Evolutionary conservation across 1,140 invertebrate species (phyloP), one percentile per base, ranked within the genome.

Genomic region (Heterodera carotae): DNA sequence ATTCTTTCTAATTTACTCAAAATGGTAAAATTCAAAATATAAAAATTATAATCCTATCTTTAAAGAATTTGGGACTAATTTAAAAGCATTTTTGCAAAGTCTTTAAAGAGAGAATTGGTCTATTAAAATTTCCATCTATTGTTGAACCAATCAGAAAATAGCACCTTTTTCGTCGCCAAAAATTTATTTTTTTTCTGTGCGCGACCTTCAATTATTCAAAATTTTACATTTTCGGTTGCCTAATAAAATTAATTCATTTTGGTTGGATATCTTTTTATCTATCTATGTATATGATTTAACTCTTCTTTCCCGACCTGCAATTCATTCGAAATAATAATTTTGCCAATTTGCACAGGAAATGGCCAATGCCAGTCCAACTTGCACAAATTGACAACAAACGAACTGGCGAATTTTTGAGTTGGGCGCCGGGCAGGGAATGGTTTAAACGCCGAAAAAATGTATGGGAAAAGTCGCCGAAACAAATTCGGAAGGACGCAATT

Each of bases 1-100:
- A 69, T 69, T 69, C 67, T 69, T 69, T 69, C 43, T 69, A n/a
- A 31, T 69, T 69, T 69, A 69, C n/a, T 69, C 67, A 29, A 29
- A 27, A 39, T 69, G 67, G 67, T 69, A 39, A 25, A 29, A 39
- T 25, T n/a, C n/a, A 69, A 67, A 43, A 33, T 8, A 15, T n/a
- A 29, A 31, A n/a, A 33, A 67, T 33, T 33, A 67, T 33, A 33
- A 18, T 18, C 5, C 25, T 8, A 43, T 43, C 0, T 8, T 43
- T 43, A 8, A 8, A 2, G 15, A n/a, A 67, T 3, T 67, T 25
- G 64, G n/a, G 36, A 67, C 8, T 4, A 67, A 10, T 36, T 36
- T 22, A 18, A 33, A 67, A 67, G n/a, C 12, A 67, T n/a, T n/a
- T n/a, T n/a, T n/a, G n/a, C n/a, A n/a, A n/a, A n/a, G n/a, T n/a